Evolutionary conservation across 2,113 vertebrate genomes (phyloP).

Genomic region (Cephalopterus ornatus): DNA sequence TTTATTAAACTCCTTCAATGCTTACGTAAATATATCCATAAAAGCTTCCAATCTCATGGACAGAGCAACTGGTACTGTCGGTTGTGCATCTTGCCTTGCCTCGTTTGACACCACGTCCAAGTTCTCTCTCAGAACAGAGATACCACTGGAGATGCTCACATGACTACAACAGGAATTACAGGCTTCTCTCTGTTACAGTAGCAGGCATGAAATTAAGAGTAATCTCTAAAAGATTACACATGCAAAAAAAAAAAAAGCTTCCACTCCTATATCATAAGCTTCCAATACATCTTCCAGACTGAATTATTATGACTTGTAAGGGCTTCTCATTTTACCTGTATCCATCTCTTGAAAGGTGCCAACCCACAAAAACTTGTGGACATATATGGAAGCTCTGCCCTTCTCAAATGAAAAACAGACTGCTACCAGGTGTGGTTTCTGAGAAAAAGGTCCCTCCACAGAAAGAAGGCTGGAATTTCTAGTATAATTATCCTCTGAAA

Average conservation of each 20-base stretch:
- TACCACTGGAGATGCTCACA: neutral
- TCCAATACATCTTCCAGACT: neutral
- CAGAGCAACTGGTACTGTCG: neutral
- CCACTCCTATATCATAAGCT: neutral
- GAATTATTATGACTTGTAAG: neutral
- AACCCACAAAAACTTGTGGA: neutral
- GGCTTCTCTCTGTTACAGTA: neutral
- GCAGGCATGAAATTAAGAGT: neutral
- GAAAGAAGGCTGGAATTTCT: conserved; percentile 30
- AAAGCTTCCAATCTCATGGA: neutral
- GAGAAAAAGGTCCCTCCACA: neutral
- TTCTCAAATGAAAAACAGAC: conserved; percentile 12
- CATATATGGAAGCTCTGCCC: neutral
- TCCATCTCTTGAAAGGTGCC: neutral
- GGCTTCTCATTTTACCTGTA: neutral
- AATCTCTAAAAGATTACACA: neutral
- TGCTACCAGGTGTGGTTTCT: conserved; percentile 20
- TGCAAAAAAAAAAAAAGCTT: neutral
- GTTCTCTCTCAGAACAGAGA: neutral
- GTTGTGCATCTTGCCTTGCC: neutral
- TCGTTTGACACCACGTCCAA: neutral
- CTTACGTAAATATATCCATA: neutral
- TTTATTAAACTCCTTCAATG: neutral
- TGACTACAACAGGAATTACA: neutral
- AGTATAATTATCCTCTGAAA: conserved; percentile 38